These are phyloP conservation scores for Cynaeus angustus DNA, from an alignment of 2,888 invertebrate genomes.

Conservation along the genomic window DNA sequence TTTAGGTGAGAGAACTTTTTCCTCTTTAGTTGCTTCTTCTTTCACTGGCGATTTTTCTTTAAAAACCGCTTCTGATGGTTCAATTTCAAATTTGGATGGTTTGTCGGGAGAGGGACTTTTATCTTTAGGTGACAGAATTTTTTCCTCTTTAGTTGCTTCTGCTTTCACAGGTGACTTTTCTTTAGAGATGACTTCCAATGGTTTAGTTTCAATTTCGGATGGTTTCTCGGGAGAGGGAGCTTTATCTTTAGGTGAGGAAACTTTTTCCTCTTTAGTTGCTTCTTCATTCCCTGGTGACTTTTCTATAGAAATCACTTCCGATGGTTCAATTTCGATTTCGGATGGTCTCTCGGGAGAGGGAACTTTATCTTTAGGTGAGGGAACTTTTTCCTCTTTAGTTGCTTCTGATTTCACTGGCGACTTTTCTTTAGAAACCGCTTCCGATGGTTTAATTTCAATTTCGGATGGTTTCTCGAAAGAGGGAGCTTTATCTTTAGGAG, in stretches of 20 bases:
- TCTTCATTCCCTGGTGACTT: neutral
- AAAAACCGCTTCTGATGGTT: neutral
- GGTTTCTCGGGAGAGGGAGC: neutral
- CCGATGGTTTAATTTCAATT: neutral
- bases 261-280: neutral
- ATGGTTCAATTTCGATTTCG: neutral
- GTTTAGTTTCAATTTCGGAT: neutral
- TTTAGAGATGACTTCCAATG: neutral
- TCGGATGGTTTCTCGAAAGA: neutral
- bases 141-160: neutral
- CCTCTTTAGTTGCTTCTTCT: neutral
- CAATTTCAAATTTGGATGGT: neutral
- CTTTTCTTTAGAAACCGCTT: no score
- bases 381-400: neutral
- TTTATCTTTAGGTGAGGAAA: neutral
- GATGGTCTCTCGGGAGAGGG: neutral
- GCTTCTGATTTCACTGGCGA: neutral
- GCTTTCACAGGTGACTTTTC: neutral
- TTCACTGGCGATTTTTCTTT: neutral
- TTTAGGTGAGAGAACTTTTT: neutral
- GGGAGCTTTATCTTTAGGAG: slow-evolving; percentile 15
- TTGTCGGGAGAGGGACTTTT: neutral
- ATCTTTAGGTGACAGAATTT: neutral
- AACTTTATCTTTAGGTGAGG: neutral
- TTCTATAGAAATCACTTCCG: neutral